phyloP scores from a whole-genome alignment of 2,797 vertebrate genomes.

The Mus caroli region DNA sequence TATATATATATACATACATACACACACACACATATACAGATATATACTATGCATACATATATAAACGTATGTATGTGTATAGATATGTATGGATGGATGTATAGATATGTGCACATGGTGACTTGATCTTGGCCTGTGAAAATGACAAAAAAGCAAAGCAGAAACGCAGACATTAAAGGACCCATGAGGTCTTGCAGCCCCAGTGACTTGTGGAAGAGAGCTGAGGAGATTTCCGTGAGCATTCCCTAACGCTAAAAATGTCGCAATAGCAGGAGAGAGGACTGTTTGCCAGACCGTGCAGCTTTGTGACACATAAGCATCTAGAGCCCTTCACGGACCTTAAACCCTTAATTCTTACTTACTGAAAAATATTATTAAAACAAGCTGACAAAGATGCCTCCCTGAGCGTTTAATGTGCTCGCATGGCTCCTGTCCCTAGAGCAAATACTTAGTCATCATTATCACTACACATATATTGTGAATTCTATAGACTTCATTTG shows the following conservation, averaged over 20 bases:
- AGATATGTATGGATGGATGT: too few relatives aligned
- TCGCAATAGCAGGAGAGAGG: neutral
- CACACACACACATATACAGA: too few relatives aligned
- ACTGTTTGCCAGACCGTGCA: neutral
- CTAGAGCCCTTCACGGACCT: neutral
- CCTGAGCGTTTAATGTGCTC: neutral
- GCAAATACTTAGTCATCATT: constrained; percentile 6
- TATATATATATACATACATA: too few relatives aligned
- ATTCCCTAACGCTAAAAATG: neutral
- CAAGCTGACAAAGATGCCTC: constrained; percentile 12
- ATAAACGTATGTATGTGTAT: too few relatives aligned
- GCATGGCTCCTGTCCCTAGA: neutral
- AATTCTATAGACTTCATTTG: constrained; percentile 5
- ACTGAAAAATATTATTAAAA: constrained; percentile 51
- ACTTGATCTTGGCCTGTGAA: neutral
- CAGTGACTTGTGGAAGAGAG: neutral
- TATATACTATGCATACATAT: too few relatives aligned
- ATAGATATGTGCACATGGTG: too few relatives aligned
- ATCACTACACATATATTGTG: neutral
- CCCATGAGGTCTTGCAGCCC: neutral
- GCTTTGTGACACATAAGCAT: constrained; percentile 24
- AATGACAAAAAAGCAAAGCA: neutral
- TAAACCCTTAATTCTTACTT: constrained; percentile 55
- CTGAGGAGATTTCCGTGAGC: neutral
- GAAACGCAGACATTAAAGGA: constrained; percentile 12